A percentile compares a stretch with the other conserved stretches of the same genome.
Conservation (phyloP, 2,113 vertebrate species). For the Gasterosteus aculeatus region DNA sequence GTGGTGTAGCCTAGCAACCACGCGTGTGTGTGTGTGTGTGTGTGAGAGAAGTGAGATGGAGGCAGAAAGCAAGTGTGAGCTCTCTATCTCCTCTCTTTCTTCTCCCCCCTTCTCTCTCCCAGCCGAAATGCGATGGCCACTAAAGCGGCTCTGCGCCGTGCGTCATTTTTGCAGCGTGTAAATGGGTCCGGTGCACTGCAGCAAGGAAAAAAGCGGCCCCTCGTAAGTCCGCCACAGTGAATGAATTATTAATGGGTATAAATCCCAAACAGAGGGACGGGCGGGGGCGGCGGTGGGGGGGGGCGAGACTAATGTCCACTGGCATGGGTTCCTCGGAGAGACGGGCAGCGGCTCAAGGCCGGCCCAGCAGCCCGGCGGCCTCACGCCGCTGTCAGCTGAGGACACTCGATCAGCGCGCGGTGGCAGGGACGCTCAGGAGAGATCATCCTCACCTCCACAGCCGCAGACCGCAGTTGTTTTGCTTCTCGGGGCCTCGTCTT, state of each 20-base stretch:
- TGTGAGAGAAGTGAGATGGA: conserved; percentile 5
- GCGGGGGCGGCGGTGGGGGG: not conserved
- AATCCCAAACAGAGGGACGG: conserved; percentile 69
- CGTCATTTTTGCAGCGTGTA: conserved; percentile 56
- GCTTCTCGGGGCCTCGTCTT: conserved; percentile 20
- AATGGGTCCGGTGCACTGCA: conserved; percentile 52
- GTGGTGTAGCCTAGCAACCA: conserved; percentile 66
- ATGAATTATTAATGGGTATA: conserved; percentile 76
- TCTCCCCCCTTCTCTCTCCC: conserved; percentile 33
- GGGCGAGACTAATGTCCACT: conserved; percentile 71
- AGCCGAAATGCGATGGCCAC: conserved; percentile 38
- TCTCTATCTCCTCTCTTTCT: conserved; percentile 26
- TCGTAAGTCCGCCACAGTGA: conserved; percentile 61
- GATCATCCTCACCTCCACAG: conserved; percentile 54
- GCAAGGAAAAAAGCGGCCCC: conserved; percentile 30
- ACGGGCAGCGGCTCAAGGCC: conserved; percentile 64
- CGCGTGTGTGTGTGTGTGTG: not conserved
- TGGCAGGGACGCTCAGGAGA: conserved; percentile 42
- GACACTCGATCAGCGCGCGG: conserved; percentile 52
- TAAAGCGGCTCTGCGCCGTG: conserved; percentile 44
- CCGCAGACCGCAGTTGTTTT: conserved; percentile 19
- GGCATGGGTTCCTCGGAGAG: conserved; percentile 50
- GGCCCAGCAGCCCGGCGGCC: conserved; percentile 42
- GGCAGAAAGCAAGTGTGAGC: conserved; percentile 29
- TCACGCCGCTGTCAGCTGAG: conserved; percentile 46